Evolutionary conservation across 2,888 invertebrate species (phyloP).

Genomic region (Polydrusus cervinus): DNA sequence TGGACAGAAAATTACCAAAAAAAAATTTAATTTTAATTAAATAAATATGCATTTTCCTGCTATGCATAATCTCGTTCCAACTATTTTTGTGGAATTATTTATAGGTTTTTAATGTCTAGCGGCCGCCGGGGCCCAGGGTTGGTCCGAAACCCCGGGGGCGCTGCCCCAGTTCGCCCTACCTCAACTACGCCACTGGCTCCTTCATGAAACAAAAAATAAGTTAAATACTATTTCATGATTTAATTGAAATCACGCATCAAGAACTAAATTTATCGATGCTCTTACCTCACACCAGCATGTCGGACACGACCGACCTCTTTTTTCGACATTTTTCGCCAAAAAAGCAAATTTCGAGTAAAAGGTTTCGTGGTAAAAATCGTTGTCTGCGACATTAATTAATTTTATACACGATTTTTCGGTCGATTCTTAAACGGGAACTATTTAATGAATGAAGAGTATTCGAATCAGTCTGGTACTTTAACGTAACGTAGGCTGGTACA

Average conservation of each 20-base stretch:
- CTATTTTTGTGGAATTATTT: no score
- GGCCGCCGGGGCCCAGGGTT: no score
- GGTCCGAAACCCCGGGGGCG: no score
- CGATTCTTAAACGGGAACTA: conserved; percentile 28
- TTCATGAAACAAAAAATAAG: no score
- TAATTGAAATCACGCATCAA: conserved; percentile 45
- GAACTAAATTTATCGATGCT: conserved; percentile 46
- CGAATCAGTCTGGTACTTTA: background rate
- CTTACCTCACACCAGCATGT: conserved; percentile 44
- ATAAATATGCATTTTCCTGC: no score
- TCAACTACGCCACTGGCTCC: no score
- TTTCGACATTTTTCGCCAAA: conserved; percentile 41
- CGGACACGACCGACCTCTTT: conserved; percentile 54
- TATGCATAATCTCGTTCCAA: no score
- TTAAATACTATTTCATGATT: conserved; percentile 46
- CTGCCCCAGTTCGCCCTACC: no score
- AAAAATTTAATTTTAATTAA: no score
- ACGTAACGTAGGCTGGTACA: background rate
- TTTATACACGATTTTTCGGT: conserved; percentile 40
- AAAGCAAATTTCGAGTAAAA: conserved; percentile 50
- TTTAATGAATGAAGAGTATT: conserved; percentile 33
- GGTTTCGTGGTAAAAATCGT: conserved; percentile 44
- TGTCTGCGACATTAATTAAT: conserved; percentile 43
- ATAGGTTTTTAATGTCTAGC: no score
- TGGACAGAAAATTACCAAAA: no score